Conservation (phyloP, 1,140 invertebrate species). For the Pristionchus pacificus region DNA sequence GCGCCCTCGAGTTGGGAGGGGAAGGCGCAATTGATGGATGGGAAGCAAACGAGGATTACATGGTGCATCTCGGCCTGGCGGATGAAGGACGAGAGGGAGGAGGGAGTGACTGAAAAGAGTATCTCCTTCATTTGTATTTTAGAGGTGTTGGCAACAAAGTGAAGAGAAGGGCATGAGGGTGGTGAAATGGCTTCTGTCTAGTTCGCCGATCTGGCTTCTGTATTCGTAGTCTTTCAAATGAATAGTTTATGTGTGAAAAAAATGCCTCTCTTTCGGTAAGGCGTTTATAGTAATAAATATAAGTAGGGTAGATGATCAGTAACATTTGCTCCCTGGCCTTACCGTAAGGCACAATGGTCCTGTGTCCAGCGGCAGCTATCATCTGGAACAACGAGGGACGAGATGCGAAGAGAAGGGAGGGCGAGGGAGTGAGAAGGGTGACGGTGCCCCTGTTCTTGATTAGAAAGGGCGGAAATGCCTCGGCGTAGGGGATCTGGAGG, state of each 20-base stretch:
- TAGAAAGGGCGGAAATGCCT: not conserved
- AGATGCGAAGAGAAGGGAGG: not conserved
- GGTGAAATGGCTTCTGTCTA: not conserved
- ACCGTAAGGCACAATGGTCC: not conserved
- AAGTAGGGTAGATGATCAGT: no score
- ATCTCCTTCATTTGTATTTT: no score
- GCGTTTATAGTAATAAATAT: no score
- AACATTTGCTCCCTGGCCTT: no score
- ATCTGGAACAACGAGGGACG: not conserved
- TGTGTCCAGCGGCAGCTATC: not conserved
- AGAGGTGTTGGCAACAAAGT: no score
- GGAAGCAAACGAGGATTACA: not conserved
- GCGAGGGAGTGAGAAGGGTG: not conserved
- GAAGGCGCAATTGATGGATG: not conserved
- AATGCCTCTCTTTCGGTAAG: no score
- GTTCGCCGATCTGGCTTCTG: no score
- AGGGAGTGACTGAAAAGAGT: not conserved
- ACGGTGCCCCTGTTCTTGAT: not conserved
- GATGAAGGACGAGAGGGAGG: not conserved
- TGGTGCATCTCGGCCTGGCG: not conserved
- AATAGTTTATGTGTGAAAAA: no score
- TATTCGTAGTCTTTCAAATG: no score
- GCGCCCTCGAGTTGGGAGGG: not conserved
- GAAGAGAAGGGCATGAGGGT: not conserved
- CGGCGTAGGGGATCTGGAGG: not conserved